Evolutionary conservation across 35 echinoderm and acorn worm genomes (phyloP).

Genomic region (Patiria miniata): DNA sequence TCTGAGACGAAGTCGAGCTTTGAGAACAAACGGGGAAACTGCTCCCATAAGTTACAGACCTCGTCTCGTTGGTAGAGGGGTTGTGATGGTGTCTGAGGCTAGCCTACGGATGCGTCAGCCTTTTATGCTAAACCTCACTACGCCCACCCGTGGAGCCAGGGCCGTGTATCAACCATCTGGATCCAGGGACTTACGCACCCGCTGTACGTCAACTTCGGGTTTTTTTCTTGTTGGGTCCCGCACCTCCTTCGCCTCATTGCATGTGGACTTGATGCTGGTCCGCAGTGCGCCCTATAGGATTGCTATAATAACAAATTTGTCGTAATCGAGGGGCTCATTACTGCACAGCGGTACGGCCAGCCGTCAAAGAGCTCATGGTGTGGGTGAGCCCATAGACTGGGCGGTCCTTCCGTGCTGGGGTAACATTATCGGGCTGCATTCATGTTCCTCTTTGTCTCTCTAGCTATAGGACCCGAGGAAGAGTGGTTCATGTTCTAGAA

Average conservation of each 20-base stretch:
- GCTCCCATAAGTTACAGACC: too few relatives aligned
- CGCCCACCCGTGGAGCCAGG: slow-evolving; percentile 1
- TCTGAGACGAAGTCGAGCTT: too few relatives aligned
- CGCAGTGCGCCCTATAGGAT: neutral
- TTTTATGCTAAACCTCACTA: slow-evolving; percentile 10
- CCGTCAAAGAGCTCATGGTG: slow-evolving; percentile 10
- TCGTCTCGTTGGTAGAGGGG: neutral
- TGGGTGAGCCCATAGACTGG: slow-evolving; percentile 23
- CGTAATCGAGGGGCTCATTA: slow-evolving; percentile 35
- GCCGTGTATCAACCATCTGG: neutral
- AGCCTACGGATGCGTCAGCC: neutral
- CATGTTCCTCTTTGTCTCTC: neutral
- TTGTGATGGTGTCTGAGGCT: slow-evolving; percentile 6
- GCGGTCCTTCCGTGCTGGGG: slow-evolving; percentile 3
- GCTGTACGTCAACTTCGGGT: neutral
- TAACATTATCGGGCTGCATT: slow-evolving; percentile 25
- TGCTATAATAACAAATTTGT: slow-evolving; percentile 53
- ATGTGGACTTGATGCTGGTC: neutral
- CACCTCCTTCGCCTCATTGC: neutral
- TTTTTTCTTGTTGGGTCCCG: neutral
- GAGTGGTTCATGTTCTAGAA: neutral
- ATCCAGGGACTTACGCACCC: neutral
- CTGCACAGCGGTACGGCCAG: neutral
- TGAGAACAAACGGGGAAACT: too few relatives aligned
- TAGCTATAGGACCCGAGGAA: neutral